These are phyloP conservation scores for Mamestra configurata DNA, from an alignment of 1,140 invertebrate species.

Conservation along the genomic window DNA sequence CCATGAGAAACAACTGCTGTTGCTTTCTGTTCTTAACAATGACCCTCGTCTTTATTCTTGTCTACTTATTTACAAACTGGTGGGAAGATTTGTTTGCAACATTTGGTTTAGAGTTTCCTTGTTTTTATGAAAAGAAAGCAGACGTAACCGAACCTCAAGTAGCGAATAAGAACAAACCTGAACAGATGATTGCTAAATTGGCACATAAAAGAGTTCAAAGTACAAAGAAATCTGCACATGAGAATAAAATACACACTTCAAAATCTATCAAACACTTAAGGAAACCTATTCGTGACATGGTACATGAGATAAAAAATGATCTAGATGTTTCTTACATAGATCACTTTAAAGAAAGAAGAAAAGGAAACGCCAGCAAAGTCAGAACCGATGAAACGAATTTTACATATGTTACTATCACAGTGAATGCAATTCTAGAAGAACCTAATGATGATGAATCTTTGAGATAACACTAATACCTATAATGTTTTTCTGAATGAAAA, in stretches of 20 bases:
- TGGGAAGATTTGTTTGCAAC: conserved; percentile 46
- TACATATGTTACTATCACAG: not conserved
- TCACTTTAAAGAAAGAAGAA: not conserved
- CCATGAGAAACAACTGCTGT: conserved; percentile 1
- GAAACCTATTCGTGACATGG: not conserved
- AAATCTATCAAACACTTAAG: not conserved
- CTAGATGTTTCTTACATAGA: not conserved
- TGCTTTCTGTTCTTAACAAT: conserved; percentile 46
- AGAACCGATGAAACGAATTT: not conserved
- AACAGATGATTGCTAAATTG: not conserved
- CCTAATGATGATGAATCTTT: not conserved
- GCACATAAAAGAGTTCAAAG: no score
- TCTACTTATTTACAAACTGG: conserved; percentile 51
- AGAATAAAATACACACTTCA: not conserved
- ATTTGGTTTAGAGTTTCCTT: conserved; percentile 22
- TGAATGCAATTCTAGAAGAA: not conserved
- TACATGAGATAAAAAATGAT: not conserved
- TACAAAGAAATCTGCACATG: not conserved
- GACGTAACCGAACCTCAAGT: not conserved
- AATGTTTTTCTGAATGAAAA: no score
- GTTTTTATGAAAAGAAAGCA: conserved; percentile 32
- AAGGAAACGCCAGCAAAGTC: not conserved
- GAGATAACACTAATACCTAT: no score
- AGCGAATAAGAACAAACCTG: not conserved
- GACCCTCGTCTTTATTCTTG: conserved; percentile 45